Conservation (phyloP, 92 coral and sea anemone genomes). For the Porites divaricata region DNA sequence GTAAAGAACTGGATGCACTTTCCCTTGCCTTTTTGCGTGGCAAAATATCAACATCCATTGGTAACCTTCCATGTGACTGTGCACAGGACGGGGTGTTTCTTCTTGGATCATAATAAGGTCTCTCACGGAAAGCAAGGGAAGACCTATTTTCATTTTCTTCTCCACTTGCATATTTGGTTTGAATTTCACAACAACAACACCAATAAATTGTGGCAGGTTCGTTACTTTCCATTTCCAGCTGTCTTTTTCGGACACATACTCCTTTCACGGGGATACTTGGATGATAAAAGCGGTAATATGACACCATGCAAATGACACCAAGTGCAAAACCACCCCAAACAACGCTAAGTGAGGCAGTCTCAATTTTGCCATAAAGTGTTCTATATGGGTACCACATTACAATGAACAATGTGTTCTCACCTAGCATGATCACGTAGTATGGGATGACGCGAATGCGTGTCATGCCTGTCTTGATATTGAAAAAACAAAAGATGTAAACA, state of each 20-base stretch:
- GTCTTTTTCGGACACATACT: constrained; percentile 65
- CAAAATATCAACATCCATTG: constrained; percentile 30
- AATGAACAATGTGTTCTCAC: constrained; percentile 76
- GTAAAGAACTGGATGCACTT: background rate
- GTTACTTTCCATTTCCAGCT: constrained; percentile 49
- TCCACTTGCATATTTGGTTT: background rate
- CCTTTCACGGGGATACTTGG: constrained; percentile 88
- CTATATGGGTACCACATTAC: constrained; percentile 89
- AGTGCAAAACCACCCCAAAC: constrained; percentile 88
- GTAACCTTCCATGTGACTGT: constrained; percentile 18
- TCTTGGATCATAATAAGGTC: constrained; percentile 17
- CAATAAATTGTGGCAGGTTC: constrained; percentile 54
- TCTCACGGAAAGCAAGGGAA: background rate
- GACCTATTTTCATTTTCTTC: constrained; percentile 7
- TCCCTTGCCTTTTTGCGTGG: constrained; percentile 21
- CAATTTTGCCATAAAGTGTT: constrained; percentile 77
- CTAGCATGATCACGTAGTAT: constrained; percentile 77
- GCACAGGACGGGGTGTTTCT: background rate
- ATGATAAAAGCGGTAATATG: constrained; percentile 90
- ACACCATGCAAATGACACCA: constrained; percentile 76
- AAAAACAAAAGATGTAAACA: constrained; percentile 90
- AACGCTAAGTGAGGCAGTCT: constrained; percentile 69
- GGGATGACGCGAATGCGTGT: constrained; percentile 78
- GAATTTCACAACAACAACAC: constrained; percentile 84
- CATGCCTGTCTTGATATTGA: constrained; percentile 87